These are phyloP conservation scores for Mylabris sibirica DNA, from an alignment of 2,888 invertebrate genomes.

Conservation along the genomic window DNA sequence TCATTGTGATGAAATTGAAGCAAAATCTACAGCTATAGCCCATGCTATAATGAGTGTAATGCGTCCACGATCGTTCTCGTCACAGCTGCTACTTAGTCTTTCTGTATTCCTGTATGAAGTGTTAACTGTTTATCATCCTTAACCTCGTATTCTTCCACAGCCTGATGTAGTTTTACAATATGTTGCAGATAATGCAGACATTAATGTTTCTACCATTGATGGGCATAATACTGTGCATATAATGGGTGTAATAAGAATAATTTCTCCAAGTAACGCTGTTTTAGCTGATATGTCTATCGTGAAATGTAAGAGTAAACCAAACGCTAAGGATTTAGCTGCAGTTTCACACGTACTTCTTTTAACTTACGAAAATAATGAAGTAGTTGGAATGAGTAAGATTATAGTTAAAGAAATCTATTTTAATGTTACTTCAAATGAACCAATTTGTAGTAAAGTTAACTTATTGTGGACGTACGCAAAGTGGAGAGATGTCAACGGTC, in stretches of 20 bases:
- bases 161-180: constrained; percentile 52
- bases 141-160: no score
- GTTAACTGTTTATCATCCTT: constrained; percentile 51
- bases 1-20: no score
- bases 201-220: constrained; percentile 38
- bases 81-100: no score
- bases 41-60: no score
- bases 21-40: no score
- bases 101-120: constrained; percentile 33
- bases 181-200: constrained; percentile 43
- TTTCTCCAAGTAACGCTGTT: constrained; percentile 39
- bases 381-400: constrained; percentile 38
- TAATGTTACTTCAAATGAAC: constrained; percentile 25
- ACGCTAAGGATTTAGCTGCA: constrained; percentile 20
- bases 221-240: constrained; percentile 38
- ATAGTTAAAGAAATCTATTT: constrained; percentile 35
- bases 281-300: constrained; percentile 44
- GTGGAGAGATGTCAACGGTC: background rate
- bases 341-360: background rate
- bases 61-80: no score
- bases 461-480: background rate
- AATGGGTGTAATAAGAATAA: constrained; percentile 35
- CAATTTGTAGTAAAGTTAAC: background rate
- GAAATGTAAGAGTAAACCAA: constrained; percentile 49
- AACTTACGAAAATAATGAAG: constrained; percentile 36